Evolutionary conservation across 2,888 invertebrate genomes (phyloP).

Genomic region (Aquatica leii): DNA sequence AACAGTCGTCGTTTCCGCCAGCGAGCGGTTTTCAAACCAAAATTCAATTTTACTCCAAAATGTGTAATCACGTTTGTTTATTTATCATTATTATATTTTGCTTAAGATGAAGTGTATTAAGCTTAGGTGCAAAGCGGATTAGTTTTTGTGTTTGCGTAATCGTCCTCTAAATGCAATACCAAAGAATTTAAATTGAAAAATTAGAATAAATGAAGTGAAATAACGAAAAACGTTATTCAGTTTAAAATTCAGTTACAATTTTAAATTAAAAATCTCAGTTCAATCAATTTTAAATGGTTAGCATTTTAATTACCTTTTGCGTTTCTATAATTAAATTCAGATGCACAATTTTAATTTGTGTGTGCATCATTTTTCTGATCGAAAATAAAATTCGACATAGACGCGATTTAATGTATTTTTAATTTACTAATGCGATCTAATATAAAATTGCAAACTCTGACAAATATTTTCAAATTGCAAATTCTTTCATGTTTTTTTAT

Average conservation of each 20-base stretch:
- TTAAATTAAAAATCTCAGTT: background rate
- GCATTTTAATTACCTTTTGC: background rate
- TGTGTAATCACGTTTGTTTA: constrained; percentile 31
- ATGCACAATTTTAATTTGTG: background rate
- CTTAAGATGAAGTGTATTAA: constrained; percentile 20
- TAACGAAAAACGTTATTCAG: background rate
- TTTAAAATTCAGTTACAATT: no score
- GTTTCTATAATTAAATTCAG: background rate
- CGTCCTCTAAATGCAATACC: background rate
- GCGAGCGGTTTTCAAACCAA: constrained; percentile 31
- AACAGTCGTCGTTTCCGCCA: constrained; percentile 34
- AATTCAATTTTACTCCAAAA: constrained; percentile 33
- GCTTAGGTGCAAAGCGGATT: constrained; percentile 15
- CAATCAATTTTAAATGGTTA: background rate
- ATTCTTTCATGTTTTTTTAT: no score
- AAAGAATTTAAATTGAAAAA: constrained; percentile 19
- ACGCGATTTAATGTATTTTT: no score
- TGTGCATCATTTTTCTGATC: no score
- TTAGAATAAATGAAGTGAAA: background rate
- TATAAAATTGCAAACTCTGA: no score
- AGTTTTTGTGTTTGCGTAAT: constrained; percentile 13
- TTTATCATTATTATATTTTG: constrained; percentile 25
- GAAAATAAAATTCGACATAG: no score
- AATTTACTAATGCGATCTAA: no score
- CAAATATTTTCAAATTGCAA: no score